phyloP scores from a whole-genome alignment of 1,140 invertebrate genomes.

The Chrysomallon squamiferum region DNA sequence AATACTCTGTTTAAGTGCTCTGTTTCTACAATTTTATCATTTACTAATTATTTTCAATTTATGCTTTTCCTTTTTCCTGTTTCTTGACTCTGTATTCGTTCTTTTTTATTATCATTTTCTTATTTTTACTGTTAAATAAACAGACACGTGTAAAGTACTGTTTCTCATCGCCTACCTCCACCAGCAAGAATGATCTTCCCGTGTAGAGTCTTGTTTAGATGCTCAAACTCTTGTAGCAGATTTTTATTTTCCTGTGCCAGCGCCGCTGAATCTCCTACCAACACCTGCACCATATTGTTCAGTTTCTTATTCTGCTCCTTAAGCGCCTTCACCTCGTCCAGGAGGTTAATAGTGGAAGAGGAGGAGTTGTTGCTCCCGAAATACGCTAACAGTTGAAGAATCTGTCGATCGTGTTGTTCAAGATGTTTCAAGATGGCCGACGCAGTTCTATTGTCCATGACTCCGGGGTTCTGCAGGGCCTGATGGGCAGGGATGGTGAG shows the following conservation, averaged over 20 bases:
- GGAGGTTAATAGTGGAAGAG: not conserved
- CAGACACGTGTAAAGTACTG: not conserved
- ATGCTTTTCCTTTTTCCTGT: too few species aligned
- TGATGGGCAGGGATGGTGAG: not conserved
- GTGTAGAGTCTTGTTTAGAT: not conserved
- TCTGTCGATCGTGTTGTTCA: not conserved
- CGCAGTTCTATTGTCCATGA: constrained; percentile 4
- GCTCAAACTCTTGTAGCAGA: not conserved
- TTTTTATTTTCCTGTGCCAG: not conserved
- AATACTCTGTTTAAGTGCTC: too few species aligned
- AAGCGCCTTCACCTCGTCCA: not conserved
- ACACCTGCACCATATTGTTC: constrained; percentile 3
- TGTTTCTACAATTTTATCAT: too few species aligned
- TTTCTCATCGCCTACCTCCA: not conserved
- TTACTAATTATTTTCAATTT: too few species aligned
- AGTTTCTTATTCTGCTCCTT: not conserved
- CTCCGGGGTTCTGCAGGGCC: constrained; percentile 2
- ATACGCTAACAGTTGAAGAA: constrained; percentile 4
- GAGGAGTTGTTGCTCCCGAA: not conserved
- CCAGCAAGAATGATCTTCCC: not conserved
- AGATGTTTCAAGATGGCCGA: constrained; percentile 2
- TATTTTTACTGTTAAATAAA: not conserved
- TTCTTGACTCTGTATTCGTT: not conserved
- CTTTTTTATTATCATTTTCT: not conserved
- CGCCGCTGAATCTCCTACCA: not conserved